Evolutionary conservation across 2,797 vertebrate species (phyloP), one percentile per base, ranked within the genome.

Genomic region (Hirundo rustica): DNA sequence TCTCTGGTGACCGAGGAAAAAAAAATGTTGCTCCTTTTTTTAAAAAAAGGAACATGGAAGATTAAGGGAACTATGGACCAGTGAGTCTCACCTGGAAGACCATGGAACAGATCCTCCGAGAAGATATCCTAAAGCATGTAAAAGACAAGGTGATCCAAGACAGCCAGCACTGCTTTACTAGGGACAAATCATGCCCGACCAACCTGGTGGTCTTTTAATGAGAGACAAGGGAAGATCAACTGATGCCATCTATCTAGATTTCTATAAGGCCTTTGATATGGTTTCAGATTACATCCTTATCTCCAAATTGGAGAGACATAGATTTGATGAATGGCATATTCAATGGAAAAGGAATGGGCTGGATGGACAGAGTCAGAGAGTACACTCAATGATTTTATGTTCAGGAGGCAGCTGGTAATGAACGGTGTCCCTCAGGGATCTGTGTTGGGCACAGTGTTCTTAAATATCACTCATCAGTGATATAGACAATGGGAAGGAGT

Each of bases 41-140:
- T 44, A 11, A 25, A 62, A 70, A 25, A 5, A 13, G 6, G 8
- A 62, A 11, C 44, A 70, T 25, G 27, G 23, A 45, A 29, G 4
- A 57, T 27, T 12, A 38, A 38, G 13, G 11, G 5, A 50, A 13
- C 6, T 42, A 9, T 1, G 2, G 8, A n/a, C 3, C 6, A 47
- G 21, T 27, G 26, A 68, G 19, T 6, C 11, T 50, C 27, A 27
- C 16, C 27, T 75, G 36, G 36, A 62, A 68, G 48, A 23, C 7
- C 3, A 20, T 7, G 19, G 11, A 61, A 6, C 7, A 68, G 13
- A 42, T 36, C 48, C 9, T 62, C 19, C 22, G 29, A 25, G 22
- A 55, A 44, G 42, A 36, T 20, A 23, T 20, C 47, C 36, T 17
- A 10, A 62, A 20, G 36, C 5, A 18, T 32, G 15, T n/a, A 25